Conservation (phyloP, 2,888 invertebrate species). For the Volucella inanis region DNA sequence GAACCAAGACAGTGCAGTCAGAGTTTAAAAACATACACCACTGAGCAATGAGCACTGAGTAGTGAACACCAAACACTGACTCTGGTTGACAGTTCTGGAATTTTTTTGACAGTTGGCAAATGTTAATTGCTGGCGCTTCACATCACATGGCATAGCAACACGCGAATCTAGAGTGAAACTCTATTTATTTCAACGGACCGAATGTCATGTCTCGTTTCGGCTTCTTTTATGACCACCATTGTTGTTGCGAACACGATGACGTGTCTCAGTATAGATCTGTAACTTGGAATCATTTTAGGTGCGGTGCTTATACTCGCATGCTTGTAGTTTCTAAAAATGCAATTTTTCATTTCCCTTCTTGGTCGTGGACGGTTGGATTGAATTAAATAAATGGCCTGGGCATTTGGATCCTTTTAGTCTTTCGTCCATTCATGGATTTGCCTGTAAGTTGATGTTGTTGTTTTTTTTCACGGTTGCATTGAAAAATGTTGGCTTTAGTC, state of each 20-base stretch:
- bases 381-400: conserved; percentile 56
- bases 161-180: conserved; percentile 48
- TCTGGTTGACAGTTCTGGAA: conserved; percentile 51
- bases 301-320: conserved; percentile 29
- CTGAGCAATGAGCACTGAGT: too few species aligned
- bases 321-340: conserved; percentile 49
- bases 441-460: too few species aligned
- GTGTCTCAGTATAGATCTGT: conserved; percentile 63
- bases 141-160: conserved; percentile 18
- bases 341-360: conserved; percentile 52
- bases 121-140: conserved; percentile 74
- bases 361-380: conserved; percentile 41
- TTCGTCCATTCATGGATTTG: neutral
- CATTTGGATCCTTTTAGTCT: conserved; percentile 19
- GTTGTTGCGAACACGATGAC: conserved; percentile 47
- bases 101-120: conserved; percentile 72
- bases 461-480: too few species aligned
- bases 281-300: conserved; percentile 65
- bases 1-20: conserved; percentile 66
- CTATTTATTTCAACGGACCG: conserved; percentile 19
- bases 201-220: conserved; percentile 22
- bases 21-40: conserved; percentile 51
- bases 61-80: conserved; percentile 1
- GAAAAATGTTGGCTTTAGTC: too few species aligned
- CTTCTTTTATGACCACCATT: conserved; percentile 55